Evolutionary conservation across 2,888 invertebrate species (phyloP).

Genomic region (Philonicus albiceps): DNA sequence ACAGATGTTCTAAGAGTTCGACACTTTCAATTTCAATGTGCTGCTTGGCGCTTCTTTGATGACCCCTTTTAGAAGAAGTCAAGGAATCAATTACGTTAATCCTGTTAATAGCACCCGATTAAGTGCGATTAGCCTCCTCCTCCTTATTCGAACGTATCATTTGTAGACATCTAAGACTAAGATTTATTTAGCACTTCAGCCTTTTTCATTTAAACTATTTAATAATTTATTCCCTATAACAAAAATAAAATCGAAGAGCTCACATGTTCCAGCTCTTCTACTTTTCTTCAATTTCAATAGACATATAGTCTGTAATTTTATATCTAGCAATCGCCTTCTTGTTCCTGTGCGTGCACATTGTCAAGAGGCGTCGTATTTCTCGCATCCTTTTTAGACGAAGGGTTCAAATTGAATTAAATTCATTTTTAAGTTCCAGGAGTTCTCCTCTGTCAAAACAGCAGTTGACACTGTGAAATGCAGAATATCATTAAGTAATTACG

Average conservation of each 20-base stretch:
- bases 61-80: slow-evolving; percentile 45
- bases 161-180: background rate
- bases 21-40: background rate
- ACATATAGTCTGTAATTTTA: slow-evolving; percentile 11
- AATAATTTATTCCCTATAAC: background rate
- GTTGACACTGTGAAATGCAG: slow-evolving; percentile 24
- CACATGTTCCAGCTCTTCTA: background rate
- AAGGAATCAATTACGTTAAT: slow-evolving; percentile 47
- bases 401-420: slow-evolving; percentile 24
- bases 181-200: background rate
- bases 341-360: background rate
- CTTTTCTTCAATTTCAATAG: background rate
- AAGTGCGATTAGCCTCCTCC: slow-evolving; percentile 41
- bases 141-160: background rate
- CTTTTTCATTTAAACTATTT: background rate
- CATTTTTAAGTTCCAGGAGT: background rate
- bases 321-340: background rate
- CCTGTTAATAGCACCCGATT: slow-evolving; percentile 47
- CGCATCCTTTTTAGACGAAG: slow-evolving; percentile 2
- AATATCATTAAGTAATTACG: slow-evolving; percentile 8
- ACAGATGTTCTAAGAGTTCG: slow-evolving; percentile 31
- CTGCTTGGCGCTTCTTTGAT: background rate
- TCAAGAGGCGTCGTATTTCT: slow-evolving; percentile 26
- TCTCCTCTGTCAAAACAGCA: slow-evolving; percentile 32
- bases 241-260: background rate